Evolutionary conservation across 2,797 vertebrate genomes (phyloP).

Genomic region (Coracias cyanogaster): DNA sequence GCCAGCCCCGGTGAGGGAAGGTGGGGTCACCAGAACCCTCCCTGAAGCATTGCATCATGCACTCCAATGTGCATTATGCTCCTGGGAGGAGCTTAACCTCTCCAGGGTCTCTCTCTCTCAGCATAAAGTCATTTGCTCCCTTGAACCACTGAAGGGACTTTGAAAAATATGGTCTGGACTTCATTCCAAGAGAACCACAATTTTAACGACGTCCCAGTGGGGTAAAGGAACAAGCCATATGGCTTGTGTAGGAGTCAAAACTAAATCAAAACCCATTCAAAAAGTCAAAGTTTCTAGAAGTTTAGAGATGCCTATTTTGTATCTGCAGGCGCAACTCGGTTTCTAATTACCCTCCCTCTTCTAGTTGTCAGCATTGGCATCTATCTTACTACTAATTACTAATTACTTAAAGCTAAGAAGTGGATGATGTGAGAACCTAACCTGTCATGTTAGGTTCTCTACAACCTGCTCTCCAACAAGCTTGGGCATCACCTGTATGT

Average conservation of each 20-base stretch:
- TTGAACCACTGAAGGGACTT: background rate
- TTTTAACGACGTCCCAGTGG: background rate
- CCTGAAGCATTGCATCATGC: background rate
- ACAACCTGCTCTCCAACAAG: background rate
- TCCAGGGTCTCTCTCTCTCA: background rate
- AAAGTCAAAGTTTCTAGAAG: background rate
- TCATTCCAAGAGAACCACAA: background rate
- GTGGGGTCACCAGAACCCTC: background rate
- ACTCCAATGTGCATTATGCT: background rate
- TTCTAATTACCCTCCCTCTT: background rate
- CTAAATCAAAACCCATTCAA: background rate
- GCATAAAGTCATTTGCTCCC: background rate
- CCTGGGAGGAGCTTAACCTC: background rate
- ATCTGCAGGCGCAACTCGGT: background rate
- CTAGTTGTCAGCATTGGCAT: background rate
- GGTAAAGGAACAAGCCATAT: background rate
- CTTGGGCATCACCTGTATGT: background rate
- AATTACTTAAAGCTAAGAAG: background rate
- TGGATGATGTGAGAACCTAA: rapidly evolving
- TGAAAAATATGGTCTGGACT: background rate
- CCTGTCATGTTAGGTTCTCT: background rate
- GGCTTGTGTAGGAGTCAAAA: background rate
- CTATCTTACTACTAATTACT: background rate
- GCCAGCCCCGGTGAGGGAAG: background rate
- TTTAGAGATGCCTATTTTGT: background rate